Conservation (phyloP, 2,113 vertebrate species). For the Platycercus adscitus region DNA sequence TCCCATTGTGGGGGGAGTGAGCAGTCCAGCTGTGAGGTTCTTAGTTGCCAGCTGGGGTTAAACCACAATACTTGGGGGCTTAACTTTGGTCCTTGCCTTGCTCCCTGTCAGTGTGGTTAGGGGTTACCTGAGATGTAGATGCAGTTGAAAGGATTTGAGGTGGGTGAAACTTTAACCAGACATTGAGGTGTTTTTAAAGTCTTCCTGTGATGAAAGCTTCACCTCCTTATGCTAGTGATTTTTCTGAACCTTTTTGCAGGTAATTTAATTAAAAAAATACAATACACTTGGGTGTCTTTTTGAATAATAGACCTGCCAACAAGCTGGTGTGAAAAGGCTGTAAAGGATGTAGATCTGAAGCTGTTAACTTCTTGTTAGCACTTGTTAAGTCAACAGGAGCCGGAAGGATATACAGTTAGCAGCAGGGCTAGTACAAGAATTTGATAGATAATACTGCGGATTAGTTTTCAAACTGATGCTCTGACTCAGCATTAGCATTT, state of each 20-base stretch:
- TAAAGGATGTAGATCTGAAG: background rate
- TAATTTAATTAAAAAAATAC: background rate
- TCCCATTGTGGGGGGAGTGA: background rate
- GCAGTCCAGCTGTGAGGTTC: background rate
- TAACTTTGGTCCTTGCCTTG: background rate
- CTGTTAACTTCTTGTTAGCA: background rate
- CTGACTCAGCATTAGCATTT: background rate
- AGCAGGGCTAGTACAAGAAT: background rate
- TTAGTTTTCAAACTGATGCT: background rate
- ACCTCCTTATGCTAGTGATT: background rate
- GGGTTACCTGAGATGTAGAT: background rate
- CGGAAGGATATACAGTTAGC: background rate
- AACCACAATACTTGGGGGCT: background rate
- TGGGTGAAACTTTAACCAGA: background rate
- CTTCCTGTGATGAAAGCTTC: background rate
- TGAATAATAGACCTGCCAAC: background rate
- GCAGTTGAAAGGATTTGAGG: background rate
- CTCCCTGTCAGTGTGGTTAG: background rate
- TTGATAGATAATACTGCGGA: background rate
- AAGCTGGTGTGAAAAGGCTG: background rate
- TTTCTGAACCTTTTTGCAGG: background rate
- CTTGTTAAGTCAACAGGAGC: background rate
- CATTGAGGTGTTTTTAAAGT: background rate
- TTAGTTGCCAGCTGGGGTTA: background rate
- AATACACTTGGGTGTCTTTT: background rate